Conservation (phyloP, 1,140 invertebrate genomes). For the Manduca sexta region DNA sequence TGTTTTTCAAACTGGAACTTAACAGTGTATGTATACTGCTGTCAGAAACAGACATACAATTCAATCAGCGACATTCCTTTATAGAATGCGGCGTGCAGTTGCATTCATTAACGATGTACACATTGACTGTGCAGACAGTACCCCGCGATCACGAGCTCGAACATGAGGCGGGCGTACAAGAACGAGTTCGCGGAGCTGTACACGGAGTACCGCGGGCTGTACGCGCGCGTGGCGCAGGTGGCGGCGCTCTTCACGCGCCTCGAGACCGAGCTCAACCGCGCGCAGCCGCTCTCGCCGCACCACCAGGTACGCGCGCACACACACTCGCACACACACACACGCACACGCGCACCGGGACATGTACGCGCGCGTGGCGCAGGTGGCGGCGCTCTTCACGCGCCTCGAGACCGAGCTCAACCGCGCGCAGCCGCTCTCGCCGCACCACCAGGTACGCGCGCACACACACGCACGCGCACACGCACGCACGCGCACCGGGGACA, state of each 20-base stretch:
- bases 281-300: conserved; percentile 60
- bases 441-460: too few species aligned
- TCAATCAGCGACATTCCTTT: too few species aligned
- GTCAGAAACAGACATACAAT: too few species aligned
- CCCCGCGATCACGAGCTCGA: conserved; percentile 80
- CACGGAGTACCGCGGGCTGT: conserved; percentile 85
- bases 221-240: conserved; percentile 84
- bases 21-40: too few species aligned
- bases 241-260: conserved; percentile 84
- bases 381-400: too few species aligned
- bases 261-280: conserved; percentile 77
- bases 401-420: too few species aligned
- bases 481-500: too few species aligned
- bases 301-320: conserved; percentile 63
- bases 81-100: not conserved
- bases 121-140: conserved; percentile 78
- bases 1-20: too few species aligned
- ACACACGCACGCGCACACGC: too few species aligned
- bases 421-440: too few species aligned
- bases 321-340: not conserved
- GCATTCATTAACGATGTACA: not conserved
- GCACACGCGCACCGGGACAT: not conserved
- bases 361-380: too few species aligned
- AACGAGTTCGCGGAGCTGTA: conserved; percentile 90
- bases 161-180: conserved; percentile 89